Percentiles rank a stretch among this genome's conserved stretches.
These are phyloP conservation scores for Cynoglossus semilaevis DNA, from an alignment of 2,113 vertebrate genomes.

Conservation along the genomic window DNA sequence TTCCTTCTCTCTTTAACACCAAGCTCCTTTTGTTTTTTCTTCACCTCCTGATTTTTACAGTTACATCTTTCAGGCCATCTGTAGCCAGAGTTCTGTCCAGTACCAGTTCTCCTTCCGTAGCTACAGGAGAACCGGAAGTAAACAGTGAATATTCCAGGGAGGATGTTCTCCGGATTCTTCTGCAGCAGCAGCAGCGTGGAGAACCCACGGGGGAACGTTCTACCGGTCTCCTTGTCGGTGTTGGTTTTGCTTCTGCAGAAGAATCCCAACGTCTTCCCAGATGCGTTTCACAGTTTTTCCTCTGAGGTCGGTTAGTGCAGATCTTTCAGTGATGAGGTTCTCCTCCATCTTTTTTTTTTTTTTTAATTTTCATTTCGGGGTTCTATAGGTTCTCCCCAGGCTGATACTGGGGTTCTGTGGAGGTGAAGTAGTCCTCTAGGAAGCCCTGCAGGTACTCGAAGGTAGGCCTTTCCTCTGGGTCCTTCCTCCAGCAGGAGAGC, in stretches of 20 bases:
- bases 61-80: too few relatives aligned
- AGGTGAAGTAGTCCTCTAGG: constrained; percentile 98
- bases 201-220: constrained; percentile 20
- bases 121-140: constrained; percentile 24
- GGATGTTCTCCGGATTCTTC: constrained; percentile 40
- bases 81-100: constrained; percentile 11
- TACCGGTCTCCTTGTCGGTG: constrained; percentile 11
- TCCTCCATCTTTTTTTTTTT: constrained; percentile 2
- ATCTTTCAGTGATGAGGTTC: constrained; percentile 45
- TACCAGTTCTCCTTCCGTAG: constrained; percentile 19
- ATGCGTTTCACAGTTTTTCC: constrained; percentile 53
- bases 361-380: constrained; percentile 30
- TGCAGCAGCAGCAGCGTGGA: constrained; percentile 22
- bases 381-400: constrained; percentile 94
- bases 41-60: constrained; percentile 33
- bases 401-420: constrained; percentile 98
- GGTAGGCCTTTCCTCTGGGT: constrained; percentile 93
- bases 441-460: constrained; percentile 98
- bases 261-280: constrained; percentile 43
- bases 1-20: constrained; percentile 10
- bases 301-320: constrained; percentile 71
- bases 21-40: constrained; percentile 10
- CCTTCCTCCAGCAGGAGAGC: constrained; percentile 95
- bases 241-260: constrained; percentile 40
- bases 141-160: constrained; percentile 36